phyloP scores from a whole-genome alignment of 2,797 vertebrate species.

The Rhyacichthys aspro region DNA sequence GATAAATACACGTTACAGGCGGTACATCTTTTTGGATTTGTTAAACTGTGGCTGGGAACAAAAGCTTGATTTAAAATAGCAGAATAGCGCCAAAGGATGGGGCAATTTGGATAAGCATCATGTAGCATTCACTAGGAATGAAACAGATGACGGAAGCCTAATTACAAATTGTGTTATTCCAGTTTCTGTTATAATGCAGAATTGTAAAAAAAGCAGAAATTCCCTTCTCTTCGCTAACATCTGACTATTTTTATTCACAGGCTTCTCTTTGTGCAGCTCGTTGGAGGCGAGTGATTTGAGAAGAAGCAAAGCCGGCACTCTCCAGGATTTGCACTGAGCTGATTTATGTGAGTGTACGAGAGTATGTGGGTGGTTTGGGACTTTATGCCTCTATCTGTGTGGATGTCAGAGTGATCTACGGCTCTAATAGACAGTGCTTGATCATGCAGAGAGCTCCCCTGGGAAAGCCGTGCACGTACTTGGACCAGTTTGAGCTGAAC shows the following conservation, averaged over 20 bases:
- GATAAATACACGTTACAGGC: conserved; percentile 51
- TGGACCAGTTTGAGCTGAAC: conserved; percentile 33
- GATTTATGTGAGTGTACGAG: conserved; percentile 20
- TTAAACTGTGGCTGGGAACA: conserved; percentile 37
- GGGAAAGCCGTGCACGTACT: neutral
- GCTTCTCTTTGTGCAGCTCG: neutral
- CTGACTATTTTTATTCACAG: conserved; percentile 5
- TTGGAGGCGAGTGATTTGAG: conserved; percentile 25
- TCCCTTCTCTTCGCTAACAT: conserved; percentile 4
- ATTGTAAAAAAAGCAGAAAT: conserved; percentile 8
- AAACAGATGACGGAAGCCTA: neutral
- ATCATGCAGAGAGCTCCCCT: conserved; percentile 23
- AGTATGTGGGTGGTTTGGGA: conserved; percentile 18
- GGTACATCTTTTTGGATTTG: conserved; percentile 42
- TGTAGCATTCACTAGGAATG: conserved; percentile 1
- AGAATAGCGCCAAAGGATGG: conserved; percentile 43
- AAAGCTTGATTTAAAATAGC: conserved; percentile 34
- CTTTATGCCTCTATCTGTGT: conserved; percentile 10
- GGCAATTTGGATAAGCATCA: conserved; percentile 11
- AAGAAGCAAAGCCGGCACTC: conserved; percentile 8
- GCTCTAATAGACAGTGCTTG: conserved; percentile 22
- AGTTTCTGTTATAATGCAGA: neutral
- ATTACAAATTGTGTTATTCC: neutral
- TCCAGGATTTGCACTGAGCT: conserved; percentile 9
- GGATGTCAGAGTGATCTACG: conserved; percentile 45